Evolutionary conservation across 2,113 vertebrate genomes (phyloP).

Genomic region (Pleuronectes platessa): DNA sequence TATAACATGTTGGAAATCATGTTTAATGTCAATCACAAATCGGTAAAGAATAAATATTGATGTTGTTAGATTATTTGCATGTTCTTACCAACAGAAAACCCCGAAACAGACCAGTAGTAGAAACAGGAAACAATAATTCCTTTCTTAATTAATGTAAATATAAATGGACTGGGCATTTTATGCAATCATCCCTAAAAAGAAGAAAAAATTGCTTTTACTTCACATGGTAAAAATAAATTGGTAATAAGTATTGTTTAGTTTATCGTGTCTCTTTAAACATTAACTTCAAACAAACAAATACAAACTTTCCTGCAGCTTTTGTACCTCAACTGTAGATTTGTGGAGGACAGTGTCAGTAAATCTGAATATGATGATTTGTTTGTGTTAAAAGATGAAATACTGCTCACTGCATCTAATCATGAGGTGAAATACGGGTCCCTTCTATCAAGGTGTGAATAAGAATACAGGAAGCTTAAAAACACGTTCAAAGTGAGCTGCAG

Average conservation of each 20-base stretch:
- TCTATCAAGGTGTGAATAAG: conserved; percentile 25
- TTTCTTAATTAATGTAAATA: too few species aligned
- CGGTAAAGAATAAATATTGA: too few species aligned
- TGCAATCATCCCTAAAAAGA: not conserved
- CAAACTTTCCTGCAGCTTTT: not conserved
- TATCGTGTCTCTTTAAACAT: too few species aligned
- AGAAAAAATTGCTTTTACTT: not conserved
- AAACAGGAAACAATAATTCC: too few species aligned
- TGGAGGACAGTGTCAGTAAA: not conserved
- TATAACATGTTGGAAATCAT: too few species aligned
- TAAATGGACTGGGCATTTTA: too few species aligned
- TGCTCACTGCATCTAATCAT: not conserved
- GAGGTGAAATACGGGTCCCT: conserved; percentile 17
- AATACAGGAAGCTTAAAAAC: conserved; percentile 9
- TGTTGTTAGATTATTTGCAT: too few species aligned
- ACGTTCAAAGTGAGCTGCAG: conserved; percentile 4
- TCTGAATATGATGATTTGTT: not conserved
- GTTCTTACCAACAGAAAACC: too few species aligned
- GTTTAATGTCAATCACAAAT: too few species aligned
- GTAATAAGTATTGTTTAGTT: too few species aligned
- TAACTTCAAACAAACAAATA: not conserved
- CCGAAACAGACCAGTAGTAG: too few species aligned
- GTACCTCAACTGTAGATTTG: not conserved
- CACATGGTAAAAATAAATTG: too few species aligned
- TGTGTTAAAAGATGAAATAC: not conserved